Base-by-base conservation (phyloP, 2,888 invertebrate species). In the Camponotus fellah region DNA sequence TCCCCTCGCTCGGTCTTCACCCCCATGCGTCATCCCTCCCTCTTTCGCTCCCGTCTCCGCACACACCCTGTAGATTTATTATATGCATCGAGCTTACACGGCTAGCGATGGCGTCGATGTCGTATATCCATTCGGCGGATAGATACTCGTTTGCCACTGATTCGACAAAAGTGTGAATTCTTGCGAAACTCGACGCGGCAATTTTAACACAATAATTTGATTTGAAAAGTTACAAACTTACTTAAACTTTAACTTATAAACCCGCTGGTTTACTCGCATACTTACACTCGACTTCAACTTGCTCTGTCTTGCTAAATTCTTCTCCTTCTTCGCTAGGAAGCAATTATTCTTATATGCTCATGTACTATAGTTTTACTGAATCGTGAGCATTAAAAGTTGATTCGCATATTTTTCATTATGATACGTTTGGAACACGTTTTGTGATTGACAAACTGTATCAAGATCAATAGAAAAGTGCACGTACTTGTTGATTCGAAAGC, bases 1-100 rank as follows among this genome's bases (percentile, higher is more conserved):
- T 82, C 75, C 85, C 87, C 87, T 86, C 85, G 81, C 65, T 68
- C 66, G 34, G 60, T 72, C 72, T 62, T 79, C 64, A 71, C 32
- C 74, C 60, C 68, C 64, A 53, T 46, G 58, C 62, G 62, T 60
- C 85, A 69, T 58, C n/a, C n/a, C 21, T 32, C n/a, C 26, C 60
- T 34, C 56, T 2, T 21, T 21, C 10, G 2, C n/a, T 34, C 56
- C 34, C 12, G 12, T 8, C 32, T n/a, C 40, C 58, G 21, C 26
- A 34, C 17, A 34, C 26, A 17, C 46, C 34, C 40, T 8, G 66
- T 34, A 58, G 32, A 77, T 46, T 68, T 68, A 80, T 81, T 40
- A 43, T 75, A 76, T 32, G 40, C 26, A 77, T 77, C 65, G 72
- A 26, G 26, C 26, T 26, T 26, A 26, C 26, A 26, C 66, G 82